Base-by-base conservation (phyloP, 2,888 invertebrate genomes). In the Boloria euphrosyne region DNA sequence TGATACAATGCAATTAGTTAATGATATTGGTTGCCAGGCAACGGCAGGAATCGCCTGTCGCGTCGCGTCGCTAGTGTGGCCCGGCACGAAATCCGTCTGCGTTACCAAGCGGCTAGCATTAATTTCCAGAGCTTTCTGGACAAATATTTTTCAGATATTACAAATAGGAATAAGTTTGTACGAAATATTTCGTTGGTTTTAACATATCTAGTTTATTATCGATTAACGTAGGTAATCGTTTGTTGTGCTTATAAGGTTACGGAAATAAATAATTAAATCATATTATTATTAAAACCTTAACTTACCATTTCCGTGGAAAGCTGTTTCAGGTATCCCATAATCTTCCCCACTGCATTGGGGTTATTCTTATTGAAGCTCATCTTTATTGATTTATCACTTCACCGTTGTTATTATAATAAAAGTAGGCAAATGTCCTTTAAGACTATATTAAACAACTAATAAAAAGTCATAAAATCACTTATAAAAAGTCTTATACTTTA, bases 281-380 rank as follows among this genome's bases (percentile, higher is more conserved):
- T n/a, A 7, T 6, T 14, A 17, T 47, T 49, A 1, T 14, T 49
- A 17, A 49, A 22, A 17, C 22, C 22, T 22, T 22, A 1, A 75
- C 92, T 87, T 85, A 93, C 93, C 91, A 89, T 92, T 80, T 92
- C 92, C 31, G 87, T 89, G 80, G 93, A 92, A 68, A 93, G 85
- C 82, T 93, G 92, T 78, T 87, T 89, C 71, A 93, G 83, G 77
- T 90, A 90, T 74, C 85, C 93, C 91, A 92, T 89, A 72, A 93
- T 84, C 79, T 92, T 93, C 85, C 88, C 92, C 88, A 93, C 78
- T 49, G 92, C 82, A 75, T 90, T 91, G 77, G 92, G 90, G 79
- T 91, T 92, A 74, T 92, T 89, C 82, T 91, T 92, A 78, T 92
- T 92, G 79, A 92, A 92, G 78, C 92, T 93, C 92, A 93, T 93